Percentiles rank a stretch among this genome's conserved stretches.
These are phyloP conservation scores for Clarias batrachus DNA, from an alignment of 2,113 vertebrate species.

Conservation along the genomic window DNA sequence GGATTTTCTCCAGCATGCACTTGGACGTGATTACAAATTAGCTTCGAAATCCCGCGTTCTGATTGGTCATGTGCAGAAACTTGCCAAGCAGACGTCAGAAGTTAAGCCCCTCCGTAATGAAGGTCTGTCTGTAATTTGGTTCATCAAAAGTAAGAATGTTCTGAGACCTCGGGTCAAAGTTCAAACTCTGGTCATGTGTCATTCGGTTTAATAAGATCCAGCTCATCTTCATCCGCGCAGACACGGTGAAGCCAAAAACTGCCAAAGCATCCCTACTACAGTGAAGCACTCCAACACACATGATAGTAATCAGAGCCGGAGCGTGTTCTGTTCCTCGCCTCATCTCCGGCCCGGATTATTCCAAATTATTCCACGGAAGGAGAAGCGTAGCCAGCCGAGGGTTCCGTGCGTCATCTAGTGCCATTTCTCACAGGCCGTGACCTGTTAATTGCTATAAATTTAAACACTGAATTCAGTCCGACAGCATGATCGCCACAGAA, in stretches of 20 bases:
- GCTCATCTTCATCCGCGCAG: not conserved
- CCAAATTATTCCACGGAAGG: not conserved
- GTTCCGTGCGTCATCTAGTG: not conserved
- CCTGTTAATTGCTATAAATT: not conserved
- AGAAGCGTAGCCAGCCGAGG: not conserved
- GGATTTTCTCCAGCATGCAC: not conserved
- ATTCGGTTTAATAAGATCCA: constrained; percentile 3
- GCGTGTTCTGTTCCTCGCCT: not conserved
- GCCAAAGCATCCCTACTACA: not conserved
- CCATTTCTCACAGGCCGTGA: not conserved
- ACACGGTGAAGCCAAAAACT: not conserved
- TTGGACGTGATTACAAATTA: not conserved
- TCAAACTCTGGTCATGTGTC: not conserved
- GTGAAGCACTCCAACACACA: not conserved
- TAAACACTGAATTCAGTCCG: not conserved
- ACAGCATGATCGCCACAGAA: not conserved
- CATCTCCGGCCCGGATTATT: not conserved
- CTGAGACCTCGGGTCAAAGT: not conserved
- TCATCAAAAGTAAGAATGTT: not conserved
- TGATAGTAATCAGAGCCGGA: constrained; percentile 31
- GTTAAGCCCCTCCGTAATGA: not conserved
- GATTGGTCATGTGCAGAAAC: constrained; percentile 9
- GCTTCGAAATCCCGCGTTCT: not conserved
- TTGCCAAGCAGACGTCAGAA: not conserved
- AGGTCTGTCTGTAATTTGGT: not conserved